phyloP scores from a whole-genome alignment of 2,797 vertebrate species.

The Arvicola amphibius region DNA sequence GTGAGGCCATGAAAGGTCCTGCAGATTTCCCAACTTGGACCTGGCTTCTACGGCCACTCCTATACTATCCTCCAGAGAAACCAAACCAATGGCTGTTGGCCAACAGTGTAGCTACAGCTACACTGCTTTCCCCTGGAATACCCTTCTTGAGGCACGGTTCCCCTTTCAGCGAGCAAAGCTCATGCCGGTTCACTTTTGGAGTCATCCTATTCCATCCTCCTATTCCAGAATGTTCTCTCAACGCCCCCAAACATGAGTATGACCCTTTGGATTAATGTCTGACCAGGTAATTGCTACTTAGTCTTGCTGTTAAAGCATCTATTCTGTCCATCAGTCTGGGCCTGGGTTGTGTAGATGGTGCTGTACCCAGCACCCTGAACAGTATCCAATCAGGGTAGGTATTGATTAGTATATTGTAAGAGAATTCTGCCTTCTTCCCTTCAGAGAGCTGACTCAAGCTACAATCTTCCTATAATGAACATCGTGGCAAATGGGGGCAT shows the following conservation, averaged over 20 bases:
- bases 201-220: neutral
- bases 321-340: neutral
- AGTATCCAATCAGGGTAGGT: neutral
- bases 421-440: neutral
- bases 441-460: neutral
- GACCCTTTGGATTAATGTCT: neutral
- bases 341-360: neutral
- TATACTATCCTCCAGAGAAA: neutral
- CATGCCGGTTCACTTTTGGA: neutral
- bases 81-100: neutral
- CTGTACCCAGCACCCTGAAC: neutral
- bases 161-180: too few relatives aligned
- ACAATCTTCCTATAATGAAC: neutral
- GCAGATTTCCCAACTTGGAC: neutral
- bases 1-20: neutral
- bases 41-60: neutral
- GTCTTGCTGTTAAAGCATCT: neutral
- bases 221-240: neutral
- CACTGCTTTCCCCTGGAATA: neutral
- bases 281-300: neutral
- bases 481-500: neutral
- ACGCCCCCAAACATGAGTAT: neutral
- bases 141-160: neutral
- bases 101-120: neutral
- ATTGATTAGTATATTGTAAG: neutral